These are phyloP conservation scores for Ariolimax columbianus DNA, from an alignment of 2,888 invertebrate genomes.

Conservation along the genomic window DNA sequence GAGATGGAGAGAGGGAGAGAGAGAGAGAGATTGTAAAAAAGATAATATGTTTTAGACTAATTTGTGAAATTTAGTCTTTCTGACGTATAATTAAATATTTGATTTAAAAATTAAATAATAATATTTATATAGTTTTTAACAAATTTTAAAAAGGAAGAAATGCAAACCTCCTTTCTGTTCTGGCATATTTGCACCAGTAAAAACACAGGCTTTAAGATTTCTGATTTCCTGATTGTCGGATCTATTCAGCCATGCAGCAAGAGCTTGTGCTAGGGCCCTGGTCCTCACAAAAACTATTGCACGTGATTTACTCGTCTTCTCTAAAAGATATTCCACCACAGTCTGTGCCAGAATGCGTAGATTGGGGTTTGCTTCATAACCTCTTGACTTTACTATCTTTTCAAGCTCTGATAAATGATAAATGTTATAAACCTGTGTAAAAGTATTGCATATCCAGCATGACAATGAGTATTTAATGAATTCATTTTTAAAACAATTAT, in stretches of 20 bases:
- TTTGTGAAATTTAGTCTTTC: too few relatives aligned
- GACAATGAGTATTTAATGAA: too few relatives aligned
- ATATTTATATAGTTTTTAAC: too few relatives aligned
- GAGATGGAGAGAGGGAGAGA: too few relatives aligned
- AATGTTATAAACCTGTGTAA: background rate
- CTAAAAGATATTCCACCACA: conserved; percentile 53
- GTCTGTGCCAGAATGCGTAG: conserved; percentile 56
- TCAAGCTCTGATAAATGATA: conserved; percentile 6
- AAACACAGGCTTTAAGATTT: conserved; percentile 52
- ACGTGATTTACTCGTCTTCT: conserved; percentile 56
- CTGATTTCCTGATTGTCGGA: conserved; percentile 41
- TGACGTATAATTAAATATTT: too few relatives aligned
- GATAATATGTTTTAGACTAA: too few relatives aligned
- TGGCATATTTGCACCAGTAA: conserved; percentile 56
- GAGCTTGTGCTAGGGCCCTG: conserved; percentile 61
- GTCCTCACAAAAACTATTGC: conserved; percentile 67
- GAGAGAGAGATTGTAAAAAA: too few relatives aligned
- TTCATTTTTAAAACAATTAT: too few relatives aligned
- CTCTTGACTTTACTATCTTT: background rate
- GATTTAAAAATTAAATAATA: too few relatives aligned
- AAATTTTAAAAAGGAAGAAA: background rate
- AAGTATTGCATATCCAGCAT: too few relatives aligned
- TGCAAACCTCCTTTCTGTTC: conserved; percentile 56
- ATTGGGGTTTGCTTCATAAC: conserved; percentile 60
- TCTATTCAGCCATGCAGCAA: conserved; percentile 59